Percentiles rank a stretch among this genome's conserved stretches.
These are phyloP conservation scores for Folsomia candida DNA, from an alignment of 2,888 invertebrate genomes.

Conservation along the genomic window DNA sequence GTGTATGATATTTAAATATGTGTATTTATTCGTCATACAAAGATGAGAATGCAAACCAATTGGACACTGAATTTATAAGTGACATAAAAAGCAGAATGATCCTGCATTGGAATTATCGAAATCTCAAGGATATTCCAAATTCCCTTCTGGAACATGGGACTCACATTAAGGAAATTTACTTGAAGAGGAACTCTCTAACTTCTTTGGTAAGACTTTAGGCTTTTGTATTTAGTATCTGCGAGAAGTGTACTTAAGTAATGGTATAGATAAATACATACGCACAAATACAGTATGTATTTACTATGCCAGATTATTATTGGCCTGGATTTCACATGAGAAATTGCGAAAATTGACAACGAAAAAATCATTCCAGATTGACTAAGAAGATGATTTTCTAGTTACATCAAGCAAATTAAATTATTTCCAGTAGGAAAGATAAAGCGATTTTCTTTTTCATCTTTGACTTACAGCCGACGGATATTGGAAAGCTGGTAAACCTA, in stretches of 20 bases:
- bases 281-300: not conserved
- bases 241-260: no score
- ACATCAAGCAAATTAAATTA: not conserved
- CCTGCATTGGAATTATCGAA: constrained; percentile 56
- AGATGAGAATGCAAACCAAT: not conserved
- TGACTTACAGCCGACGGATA: constrained; percentile 38
- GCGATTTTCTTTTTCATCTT: no score
- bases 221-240: no score
- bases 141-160: constrained; percentile 52
- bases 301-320: no score
- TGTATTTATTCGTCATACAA: no score
- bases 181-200: constrained; percentile 54
- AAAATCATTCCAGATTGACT: no score
- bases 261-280: no score
- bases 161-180: constrained; percentile 54
- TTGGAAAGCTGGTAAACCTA: constrained; percentile 45
- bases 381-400: no score
- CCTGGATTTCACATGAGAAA: no score
- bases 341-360: not conserved
- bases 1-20: no score
- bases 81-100: constrained; percentile 54
- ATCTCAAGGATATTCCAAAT: constrained; percentile 53
- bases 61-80: constrained; percentile 52
- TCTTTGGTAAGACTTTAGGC: constrained; percentile 38
- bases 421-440: no score